Conservation (phyloP, 2,113 vertebrate species). For the Dissostichus mawsoni region DNA sequence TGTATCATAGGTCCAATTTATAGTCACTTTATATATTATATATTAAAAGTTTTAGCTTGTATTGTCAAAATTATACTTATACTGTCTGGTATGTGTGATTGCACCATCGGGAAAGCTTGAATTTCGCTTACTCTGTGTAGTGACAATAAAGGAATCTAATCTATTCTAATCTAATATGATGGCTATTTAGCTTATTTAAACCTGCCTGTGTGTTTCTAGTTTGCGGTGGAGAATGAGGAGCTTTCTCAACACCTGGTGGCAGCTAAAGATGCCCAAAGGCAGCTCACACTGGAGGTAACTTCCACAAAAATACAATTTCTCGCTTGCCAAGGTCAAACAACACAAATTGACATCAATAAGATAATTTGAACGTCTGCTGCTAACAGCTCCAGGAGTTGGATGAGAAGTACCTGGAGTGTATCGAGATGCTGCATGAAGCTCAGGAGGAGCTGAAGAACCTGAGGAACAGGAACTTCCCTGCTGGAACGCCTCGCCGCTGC, state of each 20-base stretch:
- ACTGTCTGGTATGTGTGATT: too few species aligned
- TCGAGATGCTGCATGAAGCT: constrained; percentile 98
- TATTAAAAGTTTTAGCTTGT: too few species aligned
- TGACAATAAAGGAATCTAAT: too few species aligned
- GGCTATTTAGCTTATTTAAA: background rate
- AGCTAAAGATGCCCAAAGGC: constrained; percentile 97
- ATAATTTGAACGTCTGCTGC: background rate
- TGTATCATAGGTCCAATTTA: too few species aligned
- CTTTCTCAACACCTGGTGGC: constrained; percentile 94
- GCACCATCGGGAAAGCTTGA: too few species aligned
- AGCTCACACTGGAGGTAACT: constrained; percentile 92
- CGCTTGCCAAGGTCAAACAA: background rate
- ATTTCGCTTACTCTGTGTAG: too few species aligned
- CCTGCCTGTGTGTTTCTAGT: constrained; percentile 80
- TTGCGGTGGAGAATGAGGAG: constrained; percentile 96
- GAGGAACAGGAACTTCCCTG: constrained; percentile 90
- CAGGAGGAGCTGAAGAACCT: constrained; percentile 98
- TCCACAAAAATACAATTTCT: background rate
- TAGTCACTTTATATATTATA: too few species aligned
- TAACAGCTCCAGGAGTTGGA: constrained; percentile 93
- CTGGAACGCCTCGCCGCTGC: constrained; percentile 89
- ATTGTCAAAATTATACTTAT: too few species aligned
- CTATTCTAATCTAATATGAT: too few species aligned
- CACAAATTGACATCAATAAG: background rate
- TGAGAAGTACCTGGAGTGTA: constrained; percentile 96